Percentiles rank a stretch among this genome's conserved stretches.
Evolutionary conservation across 2,113 vertebrate species (phyloP).

Genomic region (Ovis canadensis): DNA sequence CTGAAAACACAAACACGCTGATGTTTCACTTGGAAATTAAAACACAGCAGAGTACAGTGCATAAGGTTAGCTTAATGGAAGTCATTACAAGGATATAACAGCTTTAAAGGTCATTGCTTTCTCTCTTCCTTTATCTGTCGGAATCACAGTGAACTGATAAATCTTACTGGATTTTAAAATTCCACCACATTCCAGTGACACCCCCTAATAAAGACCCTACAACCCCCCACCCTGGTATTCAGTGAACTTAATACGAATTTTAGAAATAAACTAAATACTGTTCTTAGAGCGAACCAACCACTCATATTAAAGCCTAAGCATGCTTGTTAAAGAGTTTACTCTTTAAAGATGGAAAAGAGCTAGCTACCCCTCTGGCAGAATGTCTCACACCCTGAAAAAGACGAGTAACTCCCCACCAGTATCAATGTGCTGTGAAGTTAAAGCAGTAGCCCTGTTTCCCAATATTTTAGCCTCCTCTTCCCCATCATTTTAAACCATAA

Average conservation of each 20-base stretch:
- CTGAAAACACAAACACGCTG: constrained; percentile 60
- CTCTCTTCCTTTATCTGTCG: neutral
- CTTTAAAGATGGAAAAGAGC: neutral
- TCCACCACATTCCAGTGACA: neutral
- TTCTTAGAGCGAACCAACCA: neutral
- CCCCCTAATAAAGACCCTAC: neutral
- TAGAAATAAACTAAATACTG: neutral
- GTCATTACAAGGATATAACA: neutral
- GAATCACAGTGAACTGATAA: neutral
- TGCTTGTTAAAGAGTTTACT: neutral
- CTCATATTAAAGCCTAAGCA: neutral
- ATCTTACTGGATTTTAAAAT: neutral
- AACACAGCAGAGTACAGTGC: neutral
- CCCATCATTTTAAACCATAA: neutral
- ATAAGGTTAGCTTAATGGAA: neutral
- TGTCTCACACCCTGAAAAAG: neutral
- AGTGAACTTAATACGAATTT: neutral
- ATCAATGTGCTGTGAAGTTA: neutral
- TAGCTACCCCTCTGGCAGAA: neutral
- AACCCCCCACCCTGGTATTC: neutral
- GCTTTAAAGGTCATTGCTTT: neutral
- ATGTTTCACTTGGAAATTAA: constrained; percentile 53
- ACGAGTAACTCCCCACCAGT: neutral
- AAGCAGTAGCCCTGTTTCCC: neutral
- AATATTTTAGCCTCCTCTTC: neutral